Evolutionary conservation across 1,140 invertebrate genomes (phyloP).

Genomic region (Dendrolimus kikuchii): DNA sequence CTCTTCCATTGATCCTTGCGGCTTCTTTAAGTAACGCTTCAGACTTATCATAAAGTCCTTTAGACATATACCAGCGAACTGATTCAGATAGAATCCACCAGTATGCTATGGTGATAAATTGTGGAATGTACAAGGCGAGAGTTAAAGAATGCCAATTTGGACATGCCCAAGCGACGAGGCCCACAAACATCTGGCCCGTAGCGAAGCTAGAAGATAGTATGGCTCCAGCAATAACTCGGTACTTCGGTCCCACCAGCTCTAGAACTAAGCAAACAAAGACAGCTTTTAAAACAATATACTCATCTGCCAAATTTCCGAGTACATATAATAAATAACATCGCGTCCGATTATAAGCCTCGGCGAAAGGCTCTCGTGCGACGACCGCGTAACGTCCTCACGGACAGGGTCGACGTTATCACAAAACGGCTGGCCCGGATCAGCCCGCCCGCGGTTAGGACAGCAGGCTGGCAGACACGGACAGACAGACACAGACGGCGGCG

Average conservation of each 20-base stretch:
- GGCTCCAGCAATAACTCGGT: constrained; percentile 80
- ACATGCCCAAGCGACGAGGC: constrained; percentile 77
- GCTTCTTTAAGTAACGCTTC: constrained; percentile 74
- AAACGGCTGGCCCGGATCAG: too few relatives aligned
- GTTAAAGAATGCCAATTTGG: constrained; percentile 81
- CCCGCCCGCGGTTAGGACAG: too few relatives aligned
- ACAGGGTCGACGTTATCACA: too few relatives aligned
- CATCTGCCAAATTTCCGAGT: too few relatives aligned
- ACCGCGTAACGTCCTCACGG: too few relatives aligned
- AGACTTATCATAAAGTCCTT: constrained; percentile 78
- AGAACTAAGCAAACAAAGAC: constrained; percentile 72
- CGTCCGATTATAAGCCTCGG: too few relatives aligned
- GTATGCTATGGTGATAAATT: constrained; percentile 76
- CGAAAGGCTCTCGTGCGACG: too few relatives aligned
- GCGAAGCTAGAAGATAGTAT: constrained; percentile 80
- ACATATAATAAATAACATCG: too few relatives aligned
- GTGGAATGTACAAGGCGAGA: constrained; percentile 78
- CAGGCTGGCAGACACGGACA: too few relatives aligned
- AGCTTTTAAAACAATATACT: background rate
- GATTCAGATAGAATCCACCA: constrained; percentile 77
- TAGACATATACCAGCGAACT: constrained; percentile 86
- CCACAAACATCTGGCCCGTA: constrained; percentile 78
- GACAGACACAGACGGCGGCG: too few relatives aligned
- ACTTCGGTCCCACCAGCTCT: constrained; percentile 82
- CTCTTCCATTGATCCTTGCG: constrained; percentile 76